These are phyloP conservation scores for Scelioninae gen. 2 DNA, from an alignment of 2,888 invertebrate species.

Conservation along the genomic window DNA sequence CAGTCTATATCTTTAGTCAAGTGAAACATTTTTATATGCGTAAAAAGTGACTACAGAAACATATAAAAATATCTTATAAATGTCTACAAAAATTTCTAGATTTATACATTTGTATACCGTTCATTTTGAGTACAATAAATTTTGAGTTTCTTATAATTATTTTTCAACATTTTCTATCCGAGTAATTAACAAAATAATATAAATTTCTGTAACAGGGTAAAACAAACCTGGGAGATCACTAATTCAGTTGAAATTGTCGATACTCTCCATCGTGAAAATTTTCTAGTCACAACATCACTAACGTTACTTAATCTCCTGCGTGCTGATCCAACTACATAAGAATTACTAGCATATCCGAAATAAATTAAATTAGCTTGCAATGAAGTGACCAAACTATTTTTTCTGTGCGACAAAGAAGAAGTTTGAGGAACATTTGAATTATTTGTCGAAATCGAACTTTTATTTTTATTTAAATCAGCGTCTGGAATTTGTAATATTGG, in stretches of 20 bases:
- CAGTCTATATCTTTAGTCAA: no score
- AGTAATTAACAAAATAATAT: no score
- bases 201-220: no score
- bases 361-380: slow-evolving; percentile 68
- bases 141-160: no score
- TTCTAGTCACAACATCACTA: slow-evolving; percentile 84
- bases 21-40: no score
- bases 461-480: not conserved
- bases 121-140: no score
- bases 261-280: slow-evolving; percentile 82
- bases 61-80: no score
- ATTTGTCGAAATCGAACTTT: no score
- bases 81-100: no score
- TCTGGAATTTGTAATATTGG: slow-evolving; percentile 47
- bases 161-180: no score
- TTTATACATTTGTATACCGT: no score
- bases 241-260: slow-evolving; percentile 68
- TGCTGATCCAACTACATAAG: slow-evolving; percentile 73
- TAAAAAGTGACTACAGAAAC: no score
- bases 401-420: slow-evolving; percentile 54
- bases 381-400: slow-evolving; percentile 68
- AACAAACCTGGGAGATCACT: slow-evolving; percentile 68
- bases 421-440: not conserved
- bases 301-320: slow-evolving; percentile 86
- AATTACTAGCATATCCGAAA: slow-evolving; percentile 62